These are phyloP conservation scores for Ceratina japonica DNA, from an alignment of 1,140 invertebrate genomes.

Conservation along the genomic window DNA sequence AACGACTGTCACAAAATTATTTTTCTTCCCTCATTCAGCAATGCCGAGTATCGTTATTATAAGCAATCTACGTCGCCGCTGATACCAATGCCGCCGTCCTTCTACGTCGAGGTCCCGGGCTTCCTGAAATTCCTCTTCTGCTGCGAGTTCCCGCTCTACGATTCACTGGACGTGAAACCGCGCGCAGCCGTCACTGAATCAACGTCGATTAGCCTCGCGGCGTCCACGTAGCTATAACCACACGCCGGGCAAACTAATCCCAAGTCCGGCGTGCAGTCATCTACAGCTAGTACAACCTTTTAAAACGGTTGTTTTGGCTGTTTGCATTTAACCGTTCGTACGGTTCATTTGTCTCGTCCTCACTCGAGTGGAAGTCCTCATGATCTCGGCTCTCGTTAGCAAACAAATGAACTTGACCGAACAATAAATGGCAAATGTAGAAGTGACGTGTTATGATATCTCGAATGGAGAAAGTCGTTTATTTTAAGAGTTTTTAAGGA, in stretches of 20 bases:
- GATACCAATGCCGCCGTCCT: constrained; percentile 90
- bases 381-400: no score
- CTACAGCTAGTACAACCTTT: constrained; percentile 62
- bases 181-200: constrained; percentile 86
- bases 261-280: constrained; percentile 73
- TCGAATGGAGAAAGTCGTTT: neutral
- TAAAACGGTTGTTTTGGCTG: constrained; percentile 8
- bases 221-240: constrained; percentile 88
- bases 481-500: neutral
- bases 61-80: constrained; percentile 92
- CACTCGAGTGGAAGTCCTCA: neutral
- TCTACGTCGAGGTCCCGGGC: constrained; percentile 90
- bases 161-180: constrained; percentile 85
- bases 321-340: constrained; percentile 1
- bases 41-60: constrained; percentile 91
- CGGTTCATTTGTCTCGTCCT: neutral
- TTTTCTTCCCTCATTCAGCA: constrained; percentile 80
- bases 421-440: no score
- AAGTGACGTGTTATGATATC: constrained; percentile 5
- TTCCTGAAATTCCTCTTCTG: constrained; percentile 90
- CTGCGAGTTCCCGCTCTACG: constrained; percentile 93
- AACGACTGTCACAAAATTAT: neutral
- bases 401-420: no score
- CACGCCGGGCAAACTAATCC: constrained; percentile 77
- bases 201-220: constrained; percentile 86